Base-by-base conservation (phyloP, 2,113 vertebrate genomes). In the Piprites chloris region DNA sequence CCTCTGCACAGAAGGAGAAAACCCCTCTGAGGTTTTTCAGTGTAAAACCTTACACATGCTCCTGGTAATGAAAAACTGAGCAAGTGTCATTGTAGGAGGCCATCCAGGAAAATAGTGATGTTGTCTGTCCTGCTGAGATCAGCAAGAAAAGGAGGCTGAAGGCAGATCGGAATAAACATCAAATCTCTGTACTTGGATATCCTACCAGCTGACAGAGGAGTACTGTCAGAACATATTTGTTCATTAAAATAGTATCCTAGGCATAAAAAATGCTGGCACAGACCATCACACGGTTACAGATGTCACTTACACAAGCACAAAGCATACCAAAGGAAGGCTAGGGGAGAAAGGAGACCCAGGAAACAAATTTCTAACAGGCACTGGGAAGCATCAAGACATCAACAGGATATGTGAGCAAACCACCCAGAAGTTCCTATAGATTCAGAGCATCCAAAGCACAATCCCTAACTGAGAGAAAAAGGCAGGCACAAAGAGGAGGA, bases 231-330 rank as follows among this genome's bases (percentile, higher is more conserved):
- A 76, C 75, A 49, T 46, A 95, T 52, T 6, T 74, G 19, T 49
- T 71, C 59, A 58, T 37, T 78, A 58, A 87, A 76, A 63, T 4
- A 14, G 5, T 20, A 78, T 15, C 17, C 50, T 9, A 22, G 24
- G 26, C 12, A 12, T 9, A 80, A 7, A 14, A 71, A 81, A 56
- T 37, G 19, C 27, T 63, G n/a, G 50, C 50, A 84, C 30, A 37
- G 80, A 17, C 23, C 28, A n/a, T 33, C 0, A 5, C 53, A 74
- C 42, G 0, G 0, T 10, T 69, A 67, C 18, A 87, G 50, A 27
- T 33, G 42, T 44, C 61, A 42, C 23, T 35, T 1, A 1, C 46
- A 67, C 26, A 52, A 66, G 47, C 30, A 85, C 30, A 68, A 87
- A 85, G 47, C 0, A 4, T 13, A 58, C 26, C 6, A 35, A 37